A percentile compares a stretch with the other conserved stretches of the same genome.
Conservation (phyloP, 2,797 vertebrate species). For the Hippopotamyrus pictus region DNA sequence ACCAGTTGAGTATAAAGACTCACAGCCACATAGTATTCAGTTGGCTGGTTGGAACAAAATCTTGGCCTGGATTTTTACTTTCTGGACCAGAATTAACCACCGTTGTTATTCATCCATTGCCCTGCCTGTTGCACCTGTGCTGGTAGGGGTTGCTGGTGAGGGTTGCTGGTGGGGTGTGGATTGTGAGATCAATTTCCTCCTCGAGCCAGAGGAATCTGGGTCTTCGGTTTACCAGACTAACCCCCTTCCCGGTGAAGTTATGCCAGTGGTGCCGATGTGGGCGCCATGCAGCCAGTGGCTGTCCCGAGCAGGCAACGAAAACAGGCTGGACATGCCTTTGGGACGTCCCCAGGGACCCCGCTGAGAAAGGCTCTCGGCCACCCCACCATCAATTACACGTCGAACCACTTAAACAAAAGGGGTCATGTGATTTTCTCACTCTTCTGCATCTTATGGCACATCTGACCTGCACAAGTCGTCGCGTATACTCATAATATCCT, state of each 20-base stretch:
- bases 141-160: background rate
- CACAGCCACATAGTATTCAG: background rate
- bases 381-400: slow-evolving; percentile 7
- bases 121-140: background rate
- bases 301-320: background rate
- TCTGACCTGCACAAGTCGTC: background rate
- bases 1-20: background rate
- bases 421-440: slow-evolving; percentile 2
- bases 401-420: slow-evolving; percentile 5
- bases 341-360: background rate
- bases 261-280: background rate
- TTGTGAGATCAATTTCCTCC: background rate
- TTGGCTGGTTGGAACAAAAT: background rate
- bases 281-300: background rate
- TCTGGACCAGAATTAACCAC: background rate
- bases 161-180: background rate
- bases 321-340: background rate
- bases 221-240: background rate
- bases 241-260: background rate
- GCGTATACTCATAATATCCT: background rate
- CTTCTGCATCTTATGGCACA: background rate
- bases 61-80: background rate
- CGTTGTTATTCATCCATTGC: background rate
- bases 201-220: background rate
- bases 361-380: background rate